A percentile compares a stretch with the other conserved stretches of the same genome.
Evolutionary conservation across 2,888 invertebrate genomes (phyloP).

Genomic region (Tetanocera ferruginea): DNA sequence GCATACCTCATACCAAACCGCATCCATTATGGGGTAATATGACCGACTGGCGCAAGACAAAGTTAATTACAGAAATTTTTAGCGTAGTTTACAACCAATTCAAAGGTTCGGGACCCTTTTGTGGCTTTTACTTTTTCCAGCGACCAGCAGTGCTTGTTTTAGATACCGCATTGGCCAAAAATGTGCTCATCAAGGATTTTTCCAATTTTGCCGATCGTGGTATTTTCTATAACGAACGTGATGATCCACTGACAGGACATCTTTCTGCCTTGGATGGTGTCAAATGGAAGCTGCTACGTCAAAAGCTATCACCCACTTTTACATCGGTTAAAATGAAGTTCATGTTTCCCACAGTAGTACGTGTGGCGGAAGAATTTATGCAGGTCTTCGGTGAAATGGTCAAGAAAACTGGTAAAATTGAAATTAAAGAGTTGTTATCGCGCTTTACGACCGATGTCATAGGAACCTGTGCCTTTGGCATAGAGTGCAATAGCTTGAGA

Average conservation of each 20-base stretch:
- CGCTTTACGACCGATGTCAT: conserved; percentile 71
- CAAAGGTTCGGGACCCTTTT: conserved; percentile 50
- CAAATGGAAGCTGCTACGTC: conserved; percentile 69
- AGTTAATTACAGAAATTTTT: conserved; percentile 49
- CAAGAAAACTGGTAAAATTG: conserved; percentile 46
- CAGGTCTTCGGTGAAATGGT: conserved; percentile 51
- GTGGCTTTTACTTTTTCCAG: conserved; percentile 60
- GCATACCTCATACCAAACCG: conserved; percentile 37
- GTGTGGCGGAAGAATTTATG: conserved; percentile 53
- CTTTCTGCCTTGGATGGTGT: conserved; percentile 65
- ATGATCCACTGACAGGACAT: no score
- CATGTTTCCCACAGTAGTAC: conserved; percentile 45
- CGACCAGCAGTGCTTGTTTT: conserved; percentile 55
- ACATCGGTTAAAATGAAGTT: conserved; percentile 61
- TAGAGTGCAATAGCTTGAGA: no score
- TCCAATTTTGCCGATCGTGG: no score
- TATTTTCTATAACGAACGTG: no score
- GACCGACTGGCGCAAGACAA: conserved; percentile 36
- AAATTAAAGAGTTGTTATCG: conserved; percentile 67
- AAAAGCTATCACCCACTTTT: conserved; percentile 69
- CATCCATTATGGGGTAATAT: conserved; percentile 31
- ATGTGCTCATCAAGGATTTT: no score
- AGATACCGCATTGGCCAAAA: conserved; percentile 58
- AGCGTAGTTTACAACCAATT: conserved; percentile 39
- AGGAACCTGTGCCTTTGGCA: conserved; percentile 70